Base-by-base conservation (phyloP, 2,888 invertebrate species). In the Chymomyza amoena region DNA sequence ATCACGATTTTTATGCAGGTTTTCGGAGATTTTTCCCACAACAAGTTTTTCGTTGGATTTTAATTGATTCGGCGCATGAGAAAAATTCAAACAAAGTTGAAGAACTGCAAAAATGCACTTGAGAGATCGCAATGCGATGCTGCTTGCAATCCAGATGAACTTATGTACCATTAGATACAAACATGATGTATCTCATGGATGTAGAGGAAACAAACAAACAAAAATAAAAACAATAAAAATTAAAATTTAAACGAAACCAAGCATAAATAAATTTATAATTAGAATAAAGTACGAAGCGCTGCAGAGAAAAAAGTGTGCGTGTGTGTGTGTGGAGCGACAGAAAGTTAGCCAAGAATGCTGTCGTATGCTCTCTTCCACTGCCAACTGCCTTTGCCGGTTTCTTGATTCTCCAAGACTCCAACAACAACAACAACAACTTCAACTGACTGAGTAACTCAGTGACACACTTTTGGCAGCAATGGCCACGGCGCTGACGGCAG, bases 1-100 rank as follows among this genome's bases (percentile, higher is more conserved):
- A 84, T 87, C 84, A 87, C 84, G 84, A 85, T 83, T 83, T 75
- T 72, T 70, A 77, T 87, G 84, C 83, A 80, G 82, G 87, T 83
- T 87, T 84, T 87, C 75, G 76, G 87, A 66, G 70, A 80, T 77
- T 85, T 84, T 85, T 83, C 81, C 79, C 83, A 87, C 87, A 87
- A 81, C 86, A 69, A 76, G 83, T 84, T 84, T 75, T 69, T 63
- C 72, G 70, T 66, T 75, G 71, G 70, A 61, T 75, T 76, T 87
- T 83, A 84, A 84, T 87, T 87, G 85, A 87, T 84, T 85, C 65
- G 72, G 74, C 72, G 75, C 81, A 76, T 87, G 84, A 85, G 85
- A 87, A 84, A 79, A 78, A 77, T 68, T 50, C 62, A 76, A 69
- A 45, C 75, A 66, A 60, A 16, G 54, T 20, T 7, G 18, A 16